phyloP scores from a whole-genome alignment of 2,113 vertebrate genomes.

The Callorhinus ursinus region DNA sequence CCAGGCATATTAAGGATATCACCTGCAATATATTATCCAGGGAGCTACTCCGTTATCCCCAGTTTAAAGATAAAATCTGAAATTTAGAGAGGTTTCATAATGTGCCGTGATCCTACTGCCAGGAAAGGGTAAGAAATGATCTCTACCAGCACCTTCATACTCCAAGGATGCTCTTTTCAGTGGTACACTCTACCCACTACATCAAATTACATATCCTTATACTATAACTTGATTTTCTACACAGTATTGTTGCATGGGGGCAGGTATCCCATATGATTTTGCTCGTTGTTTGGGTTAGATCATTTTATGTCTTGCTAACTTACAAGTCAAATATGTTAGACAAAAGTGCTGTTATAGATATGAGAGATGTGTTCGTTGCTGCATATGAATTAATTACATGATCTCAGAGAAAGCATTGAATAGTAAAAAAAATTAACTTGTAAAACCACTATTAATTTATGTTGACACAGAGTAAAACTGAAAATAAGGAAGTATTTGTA shows the following conservation, averaged over 20 bases:
- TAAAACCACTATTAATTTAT: constrained; percentile 67
- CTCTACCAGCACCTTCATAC: background rate
- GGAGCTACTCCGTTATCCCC: background rate
- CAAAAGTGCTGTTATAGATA: background rate
- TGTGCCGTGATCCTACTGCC: background rate
- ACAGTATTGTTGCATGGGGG: background rate
- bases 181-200: background rate
- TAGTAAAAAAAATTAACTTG: constrained; percentile 60
- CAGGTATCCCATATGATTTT: background rate
- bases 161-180: background rate
- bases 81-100: background rate
- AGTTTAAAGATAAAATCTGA: background rate
- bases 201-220: background rate
- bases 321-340: constrained; percentile 48
- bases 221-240: background rate
- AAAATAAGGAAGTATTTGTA: constrained; percentile 66
- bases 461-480: constrained; percentile 54
- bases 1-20: background rate
- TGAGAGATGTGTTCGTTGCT: background rate
- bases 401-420: background rate
- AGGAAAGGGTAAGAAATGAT: background rate
- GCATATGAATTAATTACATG: constrained; percentile 37
- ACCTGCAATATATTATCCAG: background rate
- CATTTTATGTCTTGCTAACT: constrained; percentile 42
- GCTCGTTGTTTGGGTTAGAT: background rate